These are phyloP conservation scores for Glandiceps talaboti DNA, from an alignment of 53 echinoderm and acorn worm genomes.

Conservation along the genomic window DNA sequence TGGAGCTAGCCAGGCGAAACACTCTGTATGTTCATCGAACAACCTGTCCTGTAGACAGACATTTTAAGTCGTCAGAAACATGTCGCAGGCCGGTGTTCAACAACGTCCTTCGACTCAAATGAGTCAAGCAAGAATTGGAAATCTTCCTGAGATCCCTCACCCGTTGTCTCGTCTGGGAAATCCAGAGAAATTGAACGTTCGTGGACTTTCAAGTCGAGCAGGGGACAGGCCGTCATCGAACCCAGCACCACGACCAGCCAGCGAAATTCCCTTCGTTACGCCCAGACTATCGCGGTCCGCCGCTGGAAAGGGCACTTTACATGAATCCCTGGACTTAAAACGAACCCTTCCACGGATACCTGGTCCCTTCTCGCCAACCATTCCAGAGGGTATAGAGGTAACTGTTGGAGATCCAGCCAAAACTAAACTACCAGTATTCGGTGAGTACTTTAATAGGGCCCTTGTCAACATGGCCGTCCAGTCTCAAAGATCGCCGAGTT, in stretches of 20 bases:
- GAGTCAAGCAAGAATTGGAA: slow-evolving; percentile 9
- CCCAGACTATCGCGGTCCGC: slow-evolving; percentile 70
- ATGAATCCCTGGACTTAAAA: slow-evolving; percentile 21
- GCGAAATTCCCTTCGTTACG: slow-evolving; percentile 55
- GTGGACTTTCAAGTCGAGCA: slow-evolving; percentile 77
- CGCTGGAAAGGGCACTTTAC: slow-evolving; percentile 31
- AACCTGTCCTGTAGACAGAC: background rate
- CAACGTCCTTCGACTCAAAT: slow-evolving; percentile 1
- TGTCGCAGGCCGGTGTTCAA: slow-evolving; percentile 7
- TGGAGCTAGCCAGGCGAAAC: background rate
- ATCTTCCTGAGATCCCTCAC: slow-evolving; percentile 88
- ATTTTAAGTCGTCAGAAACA: background rate
- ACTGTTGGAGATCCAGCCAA: slow-evolving; percentile 46
- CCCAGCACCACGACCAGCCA: slow-evolving; percentile 27
- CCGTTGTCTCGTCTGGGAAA: slow-evolving; percentile 88
- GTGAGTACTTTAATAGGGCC: no score
- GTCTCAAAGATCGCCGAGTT: no score
- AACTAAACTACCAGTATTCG: slow-evolving; percentile 79
- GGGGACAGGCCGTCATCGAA: slow-evolving; percentile 49
- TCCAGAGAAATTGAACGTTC: slow-evolving; percentile 77
- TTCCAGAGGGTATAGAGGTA: slow-evolving; percentile 81
- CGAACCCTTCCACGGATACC: slow-evolving; percentile 79
- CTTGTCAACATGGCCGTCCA: no score
- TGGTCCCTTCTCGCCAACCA: slow-evolving; percentile 53
- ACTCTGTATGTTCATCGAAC: background rate